Percentiles rank a stretch among this genome's conserved stretches.
Evolutionary conservation across 2,797 vertebrate genomes (phyloP).

Genomic region (Momotus momota): DNA sequence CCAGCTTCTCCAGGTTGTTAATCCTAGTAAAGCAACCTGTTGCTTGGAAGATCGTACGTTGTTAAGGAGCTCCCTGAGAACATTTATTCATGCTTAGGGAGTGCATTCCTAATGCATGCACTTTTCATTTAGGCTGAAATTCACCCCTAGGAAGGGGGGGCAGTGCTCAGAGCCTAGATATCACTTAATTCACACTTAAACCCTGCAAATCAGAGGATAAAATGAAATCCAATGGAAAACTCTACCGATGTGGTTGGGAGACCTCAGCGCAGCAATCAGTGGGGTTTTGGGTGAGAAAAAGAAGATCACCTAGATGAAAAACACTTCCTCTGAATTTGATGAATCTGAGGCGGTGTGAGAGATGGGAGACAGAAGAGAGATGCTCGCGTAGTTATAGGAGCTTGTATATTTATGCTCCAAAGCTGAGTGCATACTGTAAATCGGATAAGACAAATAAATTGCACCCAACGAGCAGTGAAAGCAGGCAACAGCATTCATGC

Average conservation of each 20-base stretch:
- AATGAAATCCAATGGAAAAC: conserved; percentile 31
- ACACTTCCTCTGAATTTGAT: background rate
- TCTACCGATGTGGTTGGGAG: background rate
- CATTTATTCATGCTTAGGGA: conserved; percentile 41
- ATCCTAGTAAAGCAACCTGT: conserved; percentile 56
- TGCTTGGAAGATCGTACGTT: conserved; percentile 39
- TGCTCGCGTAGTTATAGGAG: background rate
- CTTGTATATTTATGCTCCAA: conserved; percentile 56
- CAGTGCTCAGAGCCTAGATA: background rate
- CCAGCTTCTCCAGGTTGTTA: conserved; percentile 44
- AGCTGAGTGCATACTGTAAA: conserved; percentile 37
- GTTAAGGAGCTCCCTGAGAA: conserved; percentile 47
- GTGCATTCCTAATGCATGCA: background rate
- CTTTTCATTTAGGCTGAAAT: conserved; percentile 19
- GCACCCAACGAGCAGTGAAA: conserved; percentile 60
- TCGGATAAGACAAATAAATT: conserved; percentile 69
- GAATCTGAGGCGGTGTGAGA: background rate
- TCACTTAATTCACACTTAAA: conserved; percentile 38
- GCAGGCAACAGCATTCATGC: conserved; percentile 53
- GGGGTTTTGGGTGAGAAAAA: background rate
- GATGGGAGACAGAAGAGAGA: background rate
- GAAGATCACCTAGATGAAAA: background rate
- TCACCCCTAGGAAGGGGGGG: background rate
- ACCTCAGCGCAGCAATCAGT: background rate
- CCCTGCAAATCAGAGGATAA: conserved; percentile 35